Evolutionary conservation across 2,113 vertebrate genomes (phyloP).

Genomic region (Ardeotis arabs): DNA sequence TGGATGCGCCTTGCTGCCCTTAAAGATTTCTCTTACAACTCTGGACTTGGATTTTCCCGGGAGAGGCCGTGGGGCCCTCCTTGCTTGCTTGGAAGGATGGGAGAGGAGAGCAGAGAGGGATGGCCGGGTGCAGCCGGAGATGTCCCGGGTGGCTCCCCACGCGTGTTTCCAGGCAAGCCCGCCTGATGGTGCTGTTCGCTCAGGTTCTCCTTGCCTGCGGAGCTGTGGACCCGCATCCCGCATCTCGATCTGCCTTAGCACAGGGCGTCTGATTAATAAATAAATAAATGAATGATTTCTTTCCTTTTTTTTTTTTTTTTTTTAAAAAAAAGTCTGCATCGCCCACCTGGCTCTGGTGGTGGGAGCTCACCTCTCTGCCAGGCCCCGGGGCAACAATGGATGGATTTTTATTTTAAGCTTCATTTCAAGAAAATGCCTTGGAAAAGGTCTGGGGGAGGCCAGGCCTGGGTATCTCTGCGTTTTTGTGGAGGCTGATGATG

Average conservation of each 20-base stretch:
- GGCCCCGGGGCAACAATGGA: not conserved
- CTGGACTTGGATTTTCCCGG: not conserved
- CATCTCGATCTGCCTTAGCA: conserved; percentile 16
- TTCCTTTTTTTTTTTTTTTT: not conserved
- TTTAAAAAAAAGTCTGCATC: not conserved
- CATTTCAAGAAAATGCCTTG: not conserved
- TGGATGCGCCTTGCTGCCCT: not conserved
- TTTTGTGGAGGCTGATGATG: not conserved
- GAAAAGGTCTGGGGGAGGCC: not conserved
- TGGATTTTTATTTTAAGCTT: not conserved
- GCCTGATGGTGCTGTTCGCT: conserved; percentile 70
- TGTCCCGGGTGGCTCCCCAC: not conserved
- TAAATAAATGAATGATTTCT: not conserved
- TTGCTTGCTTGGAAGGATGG: not conserved
- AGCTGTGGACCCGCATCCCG: conserved; percentile 42
- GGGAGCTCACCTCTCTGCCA: not conserved
- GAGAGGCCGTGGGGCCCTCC: not conserved
- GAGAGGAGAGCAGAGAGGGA: not conserved
- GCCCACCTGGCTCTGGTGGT: not conserved
- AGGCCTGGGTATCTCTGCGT: not conserved
- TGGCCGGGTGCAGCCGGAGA: not conserved
- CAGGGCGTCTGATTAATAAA: conserved; percentile 16
- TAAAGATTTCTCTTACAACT: not conserved
- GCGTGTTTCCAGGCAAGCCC: not conserved
- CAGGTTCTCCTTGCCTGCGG: not conserved